These are phyloP conservation scores for Rhaphigaster nebulosa DNA, from an alignment of 2,888 invertebrate species.

Conservation along the genomic window DNA sequence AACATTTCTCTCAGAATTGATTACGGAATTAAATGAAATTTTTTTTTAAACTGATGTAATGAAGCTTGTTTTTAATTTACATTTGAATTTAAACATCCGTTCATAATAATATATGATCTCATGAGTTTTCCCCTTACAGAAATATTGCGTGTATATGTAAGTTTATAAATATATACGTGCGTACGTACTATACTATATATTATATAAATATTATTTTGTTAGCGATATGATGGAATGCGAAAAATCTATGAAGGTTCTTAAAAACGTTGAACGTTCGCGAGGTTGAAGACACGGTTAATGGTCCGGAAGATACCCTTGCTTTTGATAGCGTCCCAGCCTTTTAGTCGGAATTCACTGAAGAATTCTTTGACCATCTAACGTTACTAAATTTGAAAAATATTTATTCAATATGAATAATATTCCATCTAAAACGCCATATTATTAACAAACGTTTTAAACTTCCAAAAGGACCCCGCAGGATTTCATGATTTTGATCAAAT, in stretches of 20 bases:
- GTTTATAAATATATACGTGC: too few species aligned
- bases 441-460: too few species aligned
- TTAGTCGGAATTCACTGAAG: not conserved
- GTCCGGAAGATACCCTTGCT: not conserved
- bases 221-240: not conserved
- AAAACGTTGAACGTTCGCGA: not conserved
- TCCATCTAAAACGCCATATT: not conserved
- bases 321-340: not conserved
- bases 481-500: too few species aligned
- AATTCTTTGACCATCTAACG: not conserved
- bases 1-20: not conserved
- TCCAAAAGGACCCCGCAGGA: too few species aligned
- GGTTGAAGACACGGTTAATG: conserved; percentile 9
- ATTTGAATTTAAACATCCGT: not conserved
- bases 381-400: not conserved
- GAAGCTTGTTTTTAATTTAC: not conserved
- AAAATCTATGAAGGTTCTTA: not conserved
- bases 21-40: not conserved
- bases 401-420: not conserved
- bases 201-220: not conserved
- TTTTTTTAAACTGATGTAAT: not conserved
- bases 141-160: too few species aligned
- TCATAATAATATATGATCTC: not conserved
- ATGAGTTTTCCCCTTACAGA: too few species aligned
- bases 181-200: too few species aligned